A percentile compares a stretch with the other conserved stretches of the same genome.
phyloP scores from a whole-genome alignment of 1,140 invertebrate genomes.

The Luehdorfia chinensis region DNA sequence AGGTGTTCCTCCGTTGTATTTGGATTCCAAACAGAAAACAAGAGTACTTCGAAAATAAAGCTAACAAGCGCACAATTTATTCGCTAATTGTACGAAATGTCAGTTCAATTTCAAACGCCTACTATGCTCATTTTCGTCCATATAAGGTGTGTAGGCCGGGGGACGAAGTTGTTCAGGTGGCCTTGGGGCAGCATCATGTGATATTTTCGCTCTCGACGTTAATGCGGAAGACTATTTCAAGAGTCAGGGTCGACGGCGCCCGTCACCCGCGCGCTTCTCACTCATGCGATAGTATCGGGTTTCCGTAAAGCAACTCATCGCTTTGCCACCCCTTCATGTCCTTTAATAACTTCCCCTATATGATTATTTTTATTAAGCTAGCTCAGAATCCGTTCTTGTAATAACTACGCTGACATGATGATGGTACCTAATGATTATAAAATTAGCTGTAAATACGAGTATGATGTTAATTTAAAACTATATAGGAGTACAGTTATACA shows the following conservation, averaged over 20 bases:
- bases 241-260: conserved; percentile 66
- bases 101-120: conserved; percentile 14
- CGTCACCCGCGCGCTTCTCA: conserved; percentile 52
- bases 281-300: conserved; percentile 50
- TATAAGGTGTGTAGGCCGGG: conserved; percentile 43
- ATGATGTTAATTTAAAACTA: too few relatives aligned
- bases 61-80: too few relatives aligned
- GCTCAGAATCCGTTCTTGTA: too few relatives aligned
- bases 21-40: too few relatives aligned
- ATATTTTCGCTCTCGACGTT: conserved; percentile 71
- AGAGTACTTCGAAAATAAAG: too few relatives aligned
- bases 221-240: conserved; percentile 76
- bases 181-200: conserved; percentile 67
- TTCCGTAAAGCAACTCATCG: conserved; percentile 38
- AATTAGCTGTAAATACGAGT: too few relatives aligned
- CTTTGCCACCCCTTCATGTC: conserved; percentile 26
- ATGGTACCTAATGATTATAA: too few relatives aligned
- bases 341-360: conserved; percentile 1
- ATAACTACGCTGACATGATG: too few relatives aligned
- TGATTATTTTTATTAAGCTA: too few relatives aligned
- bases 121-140: conserved; percentile 41
- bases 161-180: conserved; percentile 35
- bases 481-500: too few relatives aligned
- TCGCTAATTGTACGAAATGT: conserved; percentile 4
- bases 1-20: too few relatives aligned